A percentile compares a stretch with the other conserved stretches of the same genome.
Conservation (phyloP, 2,888 invertebrate genomes). For the Patella caerulea region DNA sequence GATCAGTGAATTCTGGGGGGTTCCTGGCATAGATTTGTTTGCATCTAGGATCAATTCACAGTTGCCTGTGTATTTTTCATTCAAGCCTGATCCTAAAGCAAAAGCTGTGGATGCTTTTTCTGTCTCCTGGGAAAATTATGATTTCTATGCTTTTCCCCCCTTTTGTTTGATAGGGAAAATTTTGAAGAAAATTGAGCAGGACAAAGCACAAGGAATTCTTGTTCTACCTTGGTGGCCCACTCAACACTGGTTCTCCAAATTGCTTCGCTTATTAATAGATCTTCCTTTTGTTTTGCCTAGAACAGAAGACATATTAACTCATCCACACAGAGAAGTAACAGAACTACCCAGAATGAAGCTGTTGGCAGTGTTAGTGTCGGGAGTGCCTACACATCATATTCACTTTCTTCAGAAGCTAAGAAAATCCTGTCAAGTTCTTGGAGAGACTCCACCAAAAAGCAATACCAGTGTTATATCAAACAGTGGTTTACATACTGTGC, state of each 20-base stretch:
- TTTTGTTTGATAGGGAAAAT: constrained; percentile 19
- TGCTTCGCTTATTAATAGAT: constrained; percentile 17
- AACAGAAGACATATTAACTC: not conserved
- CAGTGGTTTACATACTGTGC: not conserved
- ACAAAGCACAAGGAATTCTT: constrained; percentile 19
- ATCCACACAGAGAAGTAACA: not conserved
- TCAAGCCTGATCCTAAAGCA: constrained; percentile 30
- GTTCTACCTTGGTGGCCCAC: constrained; percentile 31
- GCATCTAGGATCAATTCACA: constrained; percentile 32
- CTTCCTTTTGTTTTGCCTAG: not conserved
- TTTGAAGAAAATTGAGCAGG: constrained; percentile 26
- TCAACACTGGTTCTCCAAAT: constrained; percentile 29
- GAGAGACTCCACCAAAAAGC: not conserved
- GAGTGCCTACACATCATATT: constrained; percentile 1
- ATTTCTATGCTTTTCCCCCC: constrained; percentile 32
- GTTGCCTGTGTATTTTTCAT: constrained; percentile 23
- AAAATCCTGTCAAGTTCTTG: constrained; percentile 1
- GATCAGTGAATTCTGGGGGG: not conserved
- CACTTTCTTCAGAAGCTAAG: constrained; percentile 1
- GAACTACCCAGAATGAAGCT: not conserved
- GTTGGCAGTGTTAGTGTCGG: not conserved
- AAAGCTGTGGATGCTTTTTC: constrained; percentile 26
- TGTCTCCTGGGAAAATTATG: constrained; percentile 16
- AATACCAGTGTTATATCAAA: constrained; percentile 6
- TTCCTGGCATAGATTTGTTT: constrained; percentile 30